phyloP scores from a whole-genome alignment of 2,888 invertebrate species.

The Drosophila neotestacea region DNA sequence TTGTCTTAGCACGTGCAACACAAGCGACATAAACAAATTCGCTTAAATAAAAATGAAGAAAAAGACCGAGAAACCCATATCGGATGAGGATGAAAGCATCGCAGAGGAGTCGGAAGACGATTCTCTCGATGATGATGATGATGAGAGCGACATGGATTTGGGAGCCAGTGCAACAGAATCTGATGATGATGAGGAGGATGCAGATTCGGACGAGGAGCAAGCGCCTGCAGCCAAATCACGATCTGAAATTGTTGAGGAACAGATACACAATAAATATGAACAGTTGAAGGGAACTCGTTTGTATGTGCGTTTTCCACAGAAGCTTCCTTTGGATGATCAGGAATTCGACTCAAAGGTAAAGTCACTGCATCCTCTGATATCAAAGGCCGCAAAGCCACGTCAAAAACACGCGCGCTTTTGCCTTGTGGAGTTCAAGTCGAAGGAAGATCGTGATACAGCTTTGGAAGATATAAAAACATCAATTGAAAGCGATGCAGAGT shows the following conservation, averaged over 20 bases:
- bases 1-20: slow-evolving; percentile 42
- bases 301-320: slow-evolving; percentile 79
- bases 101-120: slow-evolving; percentile 19
- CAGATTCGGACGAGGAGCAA: slow-evolving; percentile 1
- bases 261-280: slow-evolving; percentile 67
- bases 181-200: slow-evolving; percentile 58
- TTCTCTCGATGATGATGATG: slow-evolving; percentile 30
- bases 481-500: slow-evolving; percentile 46
- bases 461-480: slow-evolving; percentile 53
- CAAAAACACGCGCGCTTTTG: slow-evolving; percentile 83
- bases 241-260: slow-evolving; percentile 57
- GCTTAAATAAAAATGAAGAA: slow-evolving; percentile 57
- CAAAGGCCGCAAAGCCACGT: slow-evolving; percentile 74
- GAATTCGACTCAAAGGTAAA: slow-evolving; percentile 72
- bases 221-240: slow-evolving; percentile 33
- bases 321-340: slow-evolving; percentile 66
- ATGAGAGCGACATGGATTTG: slow-evolving; percentile 51
- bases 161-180: slow-evolving; percentile 79
- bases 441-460: slow-evolving; percentile 74
- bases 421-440: slow-evolving; percentile 73
- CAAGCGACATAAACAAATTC: slow-evolving; percentile 41
- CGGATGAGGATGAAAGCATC: slow-evolving; percentile 32
- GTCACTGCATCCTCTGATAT: slow-evolving; percentile 68
- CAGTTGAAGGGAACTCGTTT: slow-evolving; percentile 78
- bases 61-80: slow-evolving; percentile 33